Base-by-base conservation (phyloP, 1,140 invertebrate genomes). In the Saxidomus purpurata region DNA sequence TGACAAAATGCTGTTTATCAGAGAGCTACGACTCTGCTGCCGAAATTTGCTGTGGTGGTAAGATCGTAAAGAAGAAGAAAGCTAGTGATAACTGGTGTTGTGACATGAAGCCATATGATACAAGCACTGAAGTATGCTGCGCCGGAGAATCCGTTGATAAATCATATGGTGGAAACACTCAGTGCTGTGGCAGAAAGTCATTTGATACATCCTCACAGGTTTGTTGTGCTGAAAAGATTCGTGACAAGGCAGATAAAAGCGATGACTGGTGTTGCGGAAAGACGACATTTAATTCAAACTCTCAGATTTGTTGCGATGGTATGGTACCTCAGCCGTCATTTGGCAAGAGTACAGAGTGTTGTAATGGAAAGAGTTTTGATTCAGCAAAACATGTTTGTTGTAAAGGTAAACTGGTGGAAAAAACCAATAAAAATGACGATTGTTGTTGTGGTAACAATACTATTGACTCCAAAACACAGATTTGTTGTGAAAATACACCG, bases 381-480 rank as follows among this genome's bases (percentile, higher is more conserved):
- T n/a, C 87, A 19, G 11, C 43, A 9, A 83, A 71, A 61, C 38
- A 82, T 31, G 77, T 89, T 15, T 89, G 87, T 34, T 89, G 87
- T 77, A 49, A 76, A 6, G 87, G 69, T 13, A 74, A 80, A 47
- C 2, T 89, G 38, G 25, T 59, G 22, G 31, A 69, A 34, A 83
- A 83, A 52, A 55, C 76, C n/a, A 89, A 89, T 38, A 49, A 52
- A 77, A 76, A 74, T 2, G 87, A 89, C 49, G 87, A 83, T 38
- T 87, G 85, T 67, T 77, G 80, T 43, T 89, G 87, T 55, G 87
- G 87, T 8, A 89, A 89, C 38, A 71, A 52, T 3, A 83, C 87
- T 3, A 71, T 89, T 61, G 80, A 82, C 59, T 49, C 55, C 22
- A 55, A 47, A 43, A 69, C 69, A 43, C 52, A 89, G 61, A 69